Evolutionary conservation across 2,888 invertebrate species (phyloP), one percentile per base, ranked within the genome.

Genomic region (Trissolcus brochymenae): DNA sequence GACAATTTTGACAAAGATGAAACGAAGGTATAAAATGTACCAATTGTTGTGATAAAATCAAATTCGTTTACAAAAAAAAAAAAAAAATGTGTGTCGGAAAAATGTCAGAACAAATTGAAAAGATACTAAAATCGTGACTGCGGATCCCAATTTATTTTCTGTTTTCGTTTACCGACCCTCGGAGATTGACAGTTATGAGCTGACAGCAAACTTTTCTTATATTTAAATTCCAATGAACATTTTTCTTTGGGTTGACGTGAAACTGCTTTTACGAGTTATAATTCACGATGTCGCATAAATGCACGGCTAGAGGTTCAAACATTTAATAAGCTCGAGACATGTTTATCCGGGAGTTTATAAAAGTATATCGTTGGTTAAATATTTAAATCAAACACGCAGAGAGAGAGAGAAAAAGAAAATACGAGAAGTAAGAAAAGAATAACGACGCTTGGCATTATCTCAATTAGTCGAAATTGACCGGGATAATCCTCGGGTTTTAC

Each of bases 241-340:
- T 67, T 59, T 67, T 67, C 54, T 53, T 59, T 13, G 53, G 59
- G 29, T 25, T 25, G 17, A 60, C 51, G 57, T 60, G 51, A 51
- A 67, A 57, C 46, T 54, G 53, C 54, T 60, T 68, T 60, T 68
- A 68, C 60, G 68, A 60, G 60, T 54, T 68, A 60, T 68, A 68
- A 60, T 53, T 68, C 60, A 60, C 54, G 54, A 53, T 60, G 68
- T 54, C 60, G 21, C 68, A 60, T 60, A 68, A 68, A 54, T 41
- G 54, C 40, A 59, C 59, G 46, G 46, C 53, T 51, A 43, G 53
- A 11, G 35, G 59, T 59, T 67, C 51, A 68, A 54, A 53, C 43
- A 68, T 54, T 60, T 60, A 68, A 68, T 60, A 57, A 66, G 66
- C 50, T 21, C 14, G 29, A 49, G 35, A 35, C 35, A 35, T 35